Evolutionary conservation across 2,797 vertebrate species (phyloP), one percentile per base, ranked within the genome.

Genomic region (Nasua narica): DNA sequence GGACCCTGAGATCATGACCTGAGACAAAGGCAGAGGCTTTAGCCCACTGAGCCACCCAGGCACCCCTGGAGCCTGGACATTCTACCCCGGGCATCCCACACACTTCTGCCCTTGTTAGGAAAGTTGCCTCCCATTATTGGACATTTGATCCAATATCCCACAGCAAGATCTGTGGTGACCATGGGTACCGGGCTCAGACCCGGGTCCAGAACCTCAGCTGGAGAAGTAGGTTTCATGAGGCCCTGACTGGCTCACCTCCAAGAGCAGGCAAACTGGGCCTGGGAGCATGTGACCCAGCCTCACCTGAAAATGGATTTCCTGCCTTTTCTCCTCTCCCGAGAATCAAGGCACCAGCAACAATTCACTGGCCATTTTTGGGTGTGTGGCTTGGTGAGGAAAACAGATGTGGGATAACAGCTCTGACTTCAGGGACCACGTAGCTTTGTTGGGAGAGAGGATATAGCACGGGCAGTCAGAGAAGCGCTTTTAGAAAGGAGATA

Each of bases 161-260:
- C 16, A 78, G 40, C 40, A 74, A 86, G 69, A 84, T 69, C 76
- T 91, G 70, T 76, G 70, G 46, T 87, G 16, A 62, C 29, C 21
- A 21, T 65, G 58, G 70, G 67, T 65, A 56, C 1, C 3, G 3
- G 76, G 29, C 29, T 92, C 82, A 92, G 35, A 78, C 37, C 62
- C 91, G 40, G 43, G 40, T 56, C 21, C 37, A 67, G 95, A 93
- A 16, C 60, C 35, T 81, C 79, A 76, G n/a, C 56, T 46, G 70
- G 85, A 7, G 40, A 91, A 96, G 96, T 93, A 93, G 83, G 96
- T 95, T 95, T 78, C 67, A 93, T 21, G 1, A 91, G 91, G 40
- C 16, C 23, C 1, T 83, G 8, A 7, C 56, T 95, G 95, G 97
- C 79, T 96, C 83, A n/a, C 18, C 35, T 76, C 7, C 40, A 72